These are phyloP conservation scores for Chaitophorus viminalis DNA, from an alignment of 2,888 invertebrate genomes.

Conservation along the genomic window DNA sequence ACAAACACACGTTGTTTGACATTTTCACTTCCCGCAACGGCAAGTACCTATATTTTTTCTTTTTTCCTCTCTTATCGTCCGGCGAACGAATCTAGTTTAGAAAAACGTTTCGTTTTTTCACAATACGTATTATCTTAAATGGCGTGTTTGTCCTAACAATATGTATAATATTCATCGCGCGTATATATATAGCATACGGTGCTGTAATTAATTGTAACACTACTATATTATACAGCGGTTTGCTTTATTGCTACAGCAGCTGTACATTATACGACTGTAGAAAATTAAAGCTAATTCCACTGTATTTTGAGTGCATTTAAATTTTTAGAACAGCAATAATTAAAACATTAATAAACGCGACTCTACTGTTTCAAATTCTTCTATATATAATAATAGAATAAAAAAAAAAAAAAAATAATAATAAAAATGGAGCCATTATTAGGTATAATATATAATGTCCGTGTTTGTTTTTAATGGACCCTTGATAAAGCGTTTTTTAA, in stretches of 20 bases:
- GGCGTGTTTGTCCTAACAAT: background rate
- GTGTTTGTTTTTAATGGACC: constrained; percentile 37
- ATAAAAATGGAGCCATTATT: background rate
- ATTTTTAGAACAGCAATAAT: constrained; percentile 43
- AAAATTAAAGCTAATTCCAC: constrained; percentile 36
- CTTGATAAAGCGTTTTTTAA: constrained; percentile 6
- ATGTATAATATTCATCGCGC: background rate
- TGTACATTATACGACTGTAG: background rate
- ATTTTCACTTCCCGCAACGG: background rate
- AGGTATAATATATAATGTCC: background rate
- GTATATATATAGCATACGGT: background rate
- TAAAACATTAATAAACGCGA: constrained; percentile 27
- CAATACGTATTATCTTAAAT: too few species aligned
- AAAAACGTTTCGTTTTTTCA: background rate
- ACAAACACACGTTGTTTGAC: too few species aligned
- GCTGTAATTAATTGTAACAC: background rate
- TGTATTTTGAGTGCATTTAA: constrained; percentile 28
- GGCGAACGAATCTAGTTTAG: background rate
- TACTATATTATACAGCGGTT: background rate
- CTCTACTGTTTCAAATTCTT: constrained; percentile 8
- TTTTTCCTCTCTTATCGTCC: background rate
- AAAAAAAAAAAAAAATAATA: background rate
- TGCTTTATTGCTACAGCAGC: background rate
- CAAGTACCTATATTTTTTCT: background rate
- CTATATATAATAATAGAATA: background rate